phyloP scores from a whole-genome alignment of 2,888 invertebrate genomes.

The Yponomeuta plumbellus region DNA sequence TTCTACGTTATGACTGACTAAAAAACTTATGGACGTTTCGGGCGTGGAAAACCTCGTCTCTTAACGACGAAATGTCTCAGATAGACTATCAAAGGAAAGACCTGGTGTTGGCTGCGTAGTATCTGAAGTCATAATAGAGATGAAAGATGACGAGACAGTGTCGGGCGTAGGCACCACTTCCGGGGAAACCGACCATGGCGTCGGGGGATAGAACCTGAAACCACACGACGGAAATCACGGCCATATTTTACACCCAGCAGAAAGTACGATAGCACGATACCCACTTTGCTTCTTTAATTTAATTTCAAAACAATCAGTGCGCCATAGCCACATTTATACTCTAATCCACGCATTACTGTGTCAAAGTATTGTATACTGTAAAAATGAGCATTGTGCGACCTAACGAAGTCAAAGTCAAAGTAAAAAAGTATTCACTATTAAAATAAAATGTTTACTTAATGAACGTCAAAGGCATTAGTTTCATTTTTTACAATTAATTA shows the following conservation, averaged over 20 bases:
- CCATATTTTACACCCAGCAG: background rate
- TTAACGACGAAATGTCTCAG: too few species aligned
- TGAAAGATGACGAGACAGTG: constrained; percentile 57
- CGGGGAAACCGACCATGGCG: constrained; percentile 24
- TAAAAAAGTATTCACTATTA: too few species aligned
- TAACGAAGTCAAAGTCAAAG: too few species aligned
- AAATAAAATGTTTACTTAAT: too few species aligned
- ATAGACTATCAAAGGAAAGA: constrained; percentile 23
- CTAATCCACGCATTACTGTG: too few species aligned
- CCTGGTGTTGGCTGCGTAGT: constrained; percentile 64
- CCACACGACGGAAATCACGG: background rate
- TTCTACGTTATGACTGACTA: background rate
- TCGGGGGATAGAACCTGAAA: constrained; percentile 31
- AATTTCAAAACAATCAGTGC: background rate
- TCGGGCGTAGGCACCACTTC: constrained; percentile 31
- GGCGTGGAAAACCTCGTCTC: background rate
- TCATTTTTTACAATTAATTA: too few species aligned
- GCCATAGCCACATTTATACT: too few species aligned
- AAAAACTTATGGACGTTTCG: background rate
- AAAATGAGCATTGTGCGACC: too few species aligned
- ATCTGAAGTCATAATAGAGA: constrained; percentile 53
- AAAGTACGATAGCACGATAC: background rate
- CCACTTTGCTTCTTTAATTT: background rate
- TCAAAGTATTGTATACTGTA: background rate
- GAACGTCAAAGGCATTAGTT: too few species aligned